Evolutionary conservation across 2,797 vertebrate species (phyloP), one percentile per base, ranked within the genome.

Genomic region (Danio aesculapii): DNA sequence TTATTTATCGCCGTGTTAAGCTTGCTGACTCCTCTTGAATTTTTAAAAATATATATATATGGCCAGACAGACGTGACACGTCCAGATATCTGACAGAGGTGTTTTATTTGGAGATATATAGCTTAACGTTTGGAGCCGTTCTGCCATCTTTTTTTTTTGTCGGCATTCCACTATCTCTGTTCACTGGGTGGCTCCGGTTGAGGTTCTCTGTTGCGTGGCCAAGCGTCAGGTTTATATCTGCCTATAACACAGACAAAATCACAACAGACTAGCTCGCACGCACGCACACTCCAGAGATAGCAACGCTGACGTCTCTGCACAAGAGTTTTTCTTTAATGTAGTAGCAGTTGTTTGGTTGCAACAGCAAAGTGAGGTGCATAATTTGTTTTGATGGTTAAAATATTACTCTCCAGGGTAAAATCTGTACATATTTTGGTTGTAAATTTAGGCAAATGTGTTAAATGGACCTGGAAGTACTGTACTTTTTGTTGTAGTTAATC

Each of bases 1-100:
- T 66, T 17, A 41, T 73, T 77, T 58, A 74, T 74, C 47, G 62
- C 50, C 6, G 7, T 49, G 80, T 64, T 77, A 77, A 77, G 47
- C 73, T 47, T 75, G 61, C 64, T 61, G 76, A 77, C 77, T 64
- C 62, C 69, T 67, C 69, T 59, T 64, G 75, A 81, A 83, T 83
- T 79, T 75, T 68, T 55, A 68, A 73, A 17, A 19, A 75, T 17
- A 30, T 39, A 71, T 39, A 71, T 17, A 66, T 72, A 50, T 70
- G 30, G 64, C 77, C 75, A 67, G 70, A 69, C 19, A 53, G 66
- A 39, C 30, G 43, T 53, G 17, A 66, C 61, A 50, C 70, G 67
- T 71, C 67, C 81, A 79, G 67, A 73, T 59, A 55, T 83, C 46
- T 68, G 75, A 81, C 64, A 44, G 16, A 55, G 47, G 16, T 50